Conservation (phyloP, 2,888 invertebrate genomes). For the Cerceris ruficornis region DNA sequence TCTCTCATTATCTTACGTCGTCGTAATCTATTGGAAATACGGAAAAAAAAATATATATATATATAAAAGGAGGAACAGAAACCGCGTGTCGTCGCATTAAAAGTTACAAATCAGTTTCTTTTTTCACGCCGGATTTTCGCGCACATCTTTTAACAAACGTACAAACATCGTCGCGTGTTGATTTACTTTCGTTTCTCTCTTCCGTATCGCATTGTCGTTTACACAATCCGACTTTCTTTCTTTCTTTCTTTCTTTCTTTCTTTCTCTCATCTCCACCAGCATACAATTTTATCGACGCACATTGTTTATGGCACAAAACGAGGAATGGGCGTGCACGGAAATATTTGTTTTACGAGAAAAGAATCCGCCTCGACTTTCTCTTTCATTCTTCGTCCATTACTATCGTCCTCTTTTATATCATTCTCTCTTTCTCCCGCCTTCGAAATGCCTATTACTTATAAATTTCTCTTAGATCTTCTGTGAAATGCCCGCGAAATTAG, state of each 20-base stretch:
- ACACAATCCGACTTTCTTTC: slow-evolving; percentile 17
- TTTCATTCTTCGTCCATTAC: slow-evolving; percentile 12
- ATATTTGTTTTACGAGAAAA: slow-evolving; percentile 38
- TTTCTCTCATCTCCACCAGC: slow-evolving; percentile 17
- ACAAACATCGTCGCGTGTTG: slow-evolving; percentile 24
- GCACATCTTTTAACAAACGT: slow-evolving; percentile 19
- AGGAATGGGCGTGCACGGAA: slow-evolving; percentile 45
- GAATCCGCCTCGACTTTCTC: slow-evolving; percentile 39
- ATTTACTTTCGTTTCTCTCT: slow-evolving; percentile 32
- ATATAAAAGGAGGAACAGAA: slow-evolving; percentile 72
- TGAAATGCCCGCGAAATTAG: slow-evolving; percentile 69
- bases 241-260: slow-evolving; percentile 20
- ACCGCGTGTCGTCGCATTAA: slow-evolving; percentile 72
- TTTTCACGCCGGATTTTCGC: slow-evolving; percentile 25
- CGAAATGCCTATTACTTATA: slow-evolving; percentile 33
- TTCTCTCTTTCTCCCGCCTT: slow-evolving; percentile 17
- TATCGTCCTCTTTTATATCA: slow-evolving; percentile 2
- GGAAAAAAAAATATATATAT: slow-evolving; percentile 22
- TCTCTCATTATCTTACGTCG: slow-evolving; percentile 23
- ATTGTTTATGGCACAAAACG: slow-evolving; percentile 74
- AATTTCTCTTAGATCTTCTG: slow-evolving; percentile 24
- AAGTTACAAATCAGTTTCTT: slow-evolving; percentile 37
- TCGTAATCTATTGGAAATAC: slow-evolving; percentile 32
- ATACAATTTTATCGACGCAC: slow-evolving; percentile 45
- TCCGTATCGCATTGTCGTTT: slow-evolving; percentile 9